A percentile compares a stretch with the other conserved stretches of the same genome.
These are phyloP conservation scores for Corythoichthys intestinalis DNA, from an alignment of 2,113 vertebrate species.

Conservation along the genomic window DNA sequence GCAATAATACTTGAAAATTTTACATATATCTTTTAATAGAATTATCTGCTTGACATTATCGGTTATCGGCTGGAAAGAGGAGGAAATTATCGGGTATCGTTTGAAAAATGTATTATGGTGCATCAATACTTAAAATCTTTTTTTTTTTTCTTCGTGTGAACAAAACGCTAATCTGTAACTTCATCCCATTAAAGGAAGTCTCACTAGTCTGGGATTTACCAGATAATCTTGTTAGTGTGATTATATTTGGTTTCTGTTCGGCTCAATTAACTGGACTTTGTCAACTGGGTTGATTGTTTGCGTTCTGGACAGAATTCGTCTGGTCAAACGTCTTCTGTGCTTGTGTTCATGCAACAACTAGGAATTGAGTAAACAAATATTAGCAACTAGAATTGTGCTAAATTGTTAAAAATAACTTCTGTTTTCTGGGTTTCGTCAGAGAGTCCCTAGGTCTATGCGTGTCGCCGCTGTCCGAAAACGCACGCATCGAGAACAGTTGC, in stretches of 20 bases:
- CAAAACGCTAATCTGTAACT: neutral
- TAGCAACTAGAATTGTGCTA: neutral
- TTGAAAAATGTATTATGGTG: too few species aligned
- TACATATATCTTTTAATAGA: too few species aligned
- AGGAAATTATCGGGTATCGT: too few species aligned
- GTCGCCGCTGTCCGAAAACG: neutral
- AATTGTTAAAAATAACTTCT: neutral
- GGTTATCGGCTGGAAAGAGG: too few species aligned
- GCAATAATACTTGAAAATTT: too few species aligned
- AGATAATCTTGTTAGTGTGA: neutral
- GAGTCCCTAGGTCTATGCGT: neutral
- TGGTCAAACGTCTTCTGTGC: neutral
- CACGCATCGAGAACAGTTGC: conserved; percentile 15
- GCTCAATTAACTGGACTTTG: neutral
- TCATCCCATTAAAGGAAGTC: conserved; percentile 1
- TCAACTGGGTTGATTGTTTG: neutral
- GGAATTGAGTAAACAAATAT: neutral
- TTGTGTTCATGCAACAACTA: neutral
- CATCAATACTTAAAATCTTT: too few species aligned
- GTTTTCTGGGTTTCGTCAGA: neutral
- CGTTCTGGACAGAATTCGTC: neutral
- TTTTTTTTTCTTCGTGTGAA: too few species aligned
- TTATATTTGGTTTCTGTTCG: neutral
- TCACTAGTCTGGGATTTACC: neutral
- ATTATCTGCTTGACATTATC: too few species aligned